phyloP scores from a whole-genome alignment of 2,888 invertebrate species.

The Perizoma flavofasciatum region DNA sequence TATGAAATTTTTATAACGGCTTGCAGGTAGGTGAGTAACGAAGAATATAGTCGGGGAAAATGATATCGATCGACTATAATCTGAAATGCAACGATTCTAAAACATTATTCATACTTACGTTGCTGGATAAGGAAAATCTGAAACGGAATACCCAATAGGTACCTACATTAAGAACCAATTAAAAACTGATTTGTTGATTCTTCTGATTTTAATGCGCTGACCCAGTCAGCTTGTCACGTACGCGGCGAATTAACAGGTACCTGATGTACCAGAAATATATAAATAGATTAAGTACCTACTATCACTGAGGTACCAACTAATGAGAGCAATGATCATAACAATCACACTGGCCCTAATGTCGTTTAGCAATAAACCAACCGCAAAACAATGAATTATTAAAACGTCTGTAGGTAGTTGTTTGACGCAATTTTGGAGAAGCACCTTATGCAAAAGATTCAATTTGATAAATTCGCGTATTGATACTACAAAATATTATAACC shows the following conservation, averaged over 20 bases:
- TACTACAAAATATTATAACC: no score
- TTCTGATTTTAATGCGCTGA: slow-evolving; percentile 56
- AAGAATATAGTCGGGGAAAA: no score
- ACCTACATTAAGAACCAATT: slow-evolving; percentile 62
- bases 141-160: slow-evolving; percentile 47
- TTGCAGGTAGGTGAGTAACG: no score
- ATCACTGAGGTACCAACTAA: slow-evolving; percentile 44
- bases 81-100: slow-evolving; percentile 19
- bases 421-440: slow-evolving; percentile 43
- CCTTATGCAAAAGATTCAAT: slow-evolving; percentile 40
- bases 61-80: slow-evolving; percentile 1
- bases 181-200: slow-evolving; percentile 47
- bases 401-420: slow-evolving; percentile 40
- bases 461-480: no score
- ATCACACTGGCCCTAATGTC: slow-evolving; percentile 64
- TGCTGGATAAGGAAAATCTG: slow-evolving; percentile 62
- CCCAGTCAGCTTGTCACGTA: slow-evolving; percentile 74
- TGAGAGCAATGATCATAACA: slow-evolving; percentile 60
- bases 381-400: slow-evolving; percentile 51
- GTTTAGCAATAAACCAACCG: slow-evolving; percentile 51
- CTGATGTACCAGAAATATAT: slow-evolving; percentile 7
- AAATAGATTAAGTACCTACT: slow-evolving; percentile 9
- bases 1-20: no score
- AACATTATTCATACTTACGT: slow-evolving; percentile 6
- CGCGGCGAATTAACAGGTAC: slow-evolving; percentile 49